Conservation (phyloP, 1,140 invertebrate genomes). For the Hestina assimilis region DNA sequence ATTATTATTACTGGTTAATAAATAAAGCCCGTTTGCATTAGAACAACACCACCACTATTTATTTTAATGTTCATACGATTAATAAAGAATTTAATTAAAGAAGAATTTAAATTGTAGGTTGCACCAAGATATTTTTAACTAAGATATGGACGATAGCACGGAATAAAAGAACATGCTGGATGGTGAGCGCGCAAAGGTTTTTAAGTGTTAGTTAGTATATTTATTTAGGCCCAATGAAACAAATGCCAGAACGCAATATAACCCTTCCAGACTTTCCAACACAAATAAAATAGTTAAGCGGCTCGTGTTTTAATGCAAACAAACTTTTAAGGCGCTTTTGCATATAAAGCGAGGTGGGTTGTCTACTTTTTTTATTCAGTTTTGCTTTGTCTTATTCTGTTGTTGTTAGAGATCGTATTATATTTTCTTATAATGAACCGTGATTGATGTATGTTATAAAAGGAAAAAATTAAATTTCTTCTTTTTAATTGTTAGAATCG, state of each 20-base stretch:
- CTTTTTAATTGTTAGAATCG: conserved; percentile 26
- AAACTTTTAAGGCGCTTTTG: conserved; percentile 78
- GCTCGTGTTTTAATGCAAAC: conserved; percentile 78
- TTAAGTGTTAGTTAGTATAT: conserved; percentile 47
- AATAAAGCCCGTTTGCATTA: conserved; percentile 76
- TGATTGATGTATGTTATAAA: conserved; percentile 2
- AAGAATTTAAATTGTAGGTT: conserved; percentile 37
- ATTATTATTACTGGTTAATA: conserved; percentile 60
- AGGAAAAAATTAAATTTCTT: conserved; percentile 16
- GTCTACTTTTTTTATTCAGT: conserved; percentile 75
- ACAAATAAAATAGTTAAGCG: conserved; percentile 78
- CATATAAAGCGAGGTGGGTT: conserved; percentile 78
- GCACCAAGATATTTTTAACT: conserved; percentile 42
- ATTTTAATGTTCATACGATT: conserved; percentile 23
- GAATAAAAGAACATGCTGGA: conserved; percentile 50
- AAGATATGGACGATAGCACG: conserved; percentile 35
- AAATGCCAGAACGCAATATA: conserved; percentile 78
- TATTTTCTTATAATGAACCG: conserved; percentile 29
- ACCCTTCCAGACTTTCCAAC: conserved; percentile 73
- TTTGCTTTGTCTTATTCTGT: conserved; percentile 74
- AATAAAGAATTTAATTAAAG: not conserved
- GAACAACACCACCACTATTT: conserved; percentile 73
- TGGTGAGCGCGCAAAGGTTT: conserved; percentile 54
- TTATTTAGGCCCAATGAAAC: conserved; percentile 55
- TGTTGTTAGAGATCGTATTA: conserved; percentile 47